Base-by-base conservation (phyloP, 2,888 invertebrate genomes). In the Diloba caeruleocephala region DNA sequence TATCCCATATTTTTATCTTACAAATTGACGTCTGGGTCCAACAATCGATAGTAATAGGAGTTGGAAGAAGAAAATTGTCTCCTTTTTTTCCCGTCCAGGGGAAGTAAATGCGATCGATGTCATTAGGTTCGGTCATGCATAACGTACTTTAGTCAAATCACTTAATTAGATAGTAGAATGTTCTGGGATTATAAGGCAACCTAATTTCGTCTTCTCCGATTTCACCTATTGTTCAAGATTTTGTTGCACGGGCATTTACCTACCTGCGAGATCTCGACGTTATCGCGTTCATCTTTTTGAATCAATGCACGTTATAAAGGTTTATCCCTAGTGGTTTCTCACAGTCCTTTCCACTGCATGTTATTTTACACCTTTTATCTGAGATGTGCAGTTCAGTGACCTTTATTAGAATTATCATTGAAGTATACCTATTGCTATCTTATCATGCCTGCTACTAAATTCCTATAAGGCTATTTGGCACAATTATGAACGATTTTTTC, bases 141-240 rank as follows among this genome's bases (percentile, higher is more conserved):
- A 79, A 82, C 87, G 68, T 76, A 77, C 83, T 82, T 89, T 85
- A 75, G 76, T 68, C 69, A 67, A 68, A 74, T 69, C 54, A 66
- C 55, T 79, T 51, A 64, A 69, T 70, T 68, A 67, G 74, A 76
- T 72, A 71, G 71, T 59, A 54, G 84, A 88, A 87, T 76, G 74
- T 83, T 85, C 84, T 85, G 79, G 81, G 71, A 70, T 66, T 70
- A 69, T 60, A 78, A 78, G 56, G 71, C 71, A 50, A 63, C 77
- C 74, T 67, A 76, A 72, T 78, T 79, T 75, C 71, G 76, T 77
- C 78, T 78, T 75, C 75, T 80, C 74, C 54, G 76, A 78, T 88
- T 91, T 91, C 90, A 83, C 89, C 88, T 85, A 91, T 91, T 91
- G 90, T 91, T 89, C 84, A 73, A 63, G 71, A 75, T 78, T 82